Evolutionary conservation across 92 coral and sea anemone species (phyloP).

Genomic region (Heliopora coerulea): DNA sequence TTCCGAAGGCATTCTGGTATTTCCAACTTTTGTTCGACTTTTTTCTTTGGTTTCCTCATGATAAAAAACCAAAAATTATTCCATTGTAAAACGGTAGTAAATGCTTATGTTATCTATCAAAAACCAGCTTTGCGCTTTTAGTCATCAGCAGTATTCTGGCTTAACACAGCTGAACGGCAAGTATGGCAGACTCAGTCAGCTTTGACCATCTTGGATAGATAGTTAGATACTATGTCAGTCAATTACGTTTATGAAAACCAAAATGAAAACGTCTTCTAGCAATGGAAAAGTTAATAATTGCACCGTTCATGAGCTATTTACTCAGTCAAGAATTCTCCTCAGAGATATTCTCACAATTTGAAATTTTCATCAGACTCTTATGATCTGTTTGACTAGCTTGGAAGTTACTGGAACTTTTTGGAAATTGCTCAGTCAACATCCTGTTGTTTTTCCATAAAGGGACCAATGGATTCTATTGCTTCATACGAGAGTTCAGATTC

Average conservation of each 20-base stretch:
- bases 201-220: too few species aligned
- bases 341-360: too few species aligned
- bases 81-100: not conserved
- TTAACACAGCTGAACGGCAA: not conserved
- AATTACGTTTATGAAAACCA: too few species aligned
- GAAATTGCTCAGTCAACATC: too few species aligned
- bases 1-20: conserved; percentile 21
- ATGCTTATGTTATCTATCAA: too few species aligned
- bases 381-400: not conserved
- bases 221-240: too few species aligned
- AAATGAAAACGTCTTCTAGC: too few species aligned
- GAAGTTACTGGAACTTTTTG: too few species aligned
- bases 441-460: not conserved
- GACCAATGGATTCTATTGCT: conserved; percentile 12
- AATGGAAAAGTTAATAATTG: too few species aligned
- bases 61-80: not conserved
- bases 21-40: conserved; percentile 46
- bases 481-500: conserved; percentile 4
- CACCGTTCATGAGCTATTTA: too few species aligned
- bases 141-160: not conserved
- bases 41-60: conserved; percentile 59
- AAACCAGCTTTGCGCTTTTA: too few species aligned
- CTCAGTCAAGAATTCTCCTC: too few species aligned
- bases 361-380: not conserved
- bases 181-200: not conserved